Evolutionary conservation across 1,140 invertebrate genomes (phyloP).

Genomic region (Zaprionus taronus): DNA sequence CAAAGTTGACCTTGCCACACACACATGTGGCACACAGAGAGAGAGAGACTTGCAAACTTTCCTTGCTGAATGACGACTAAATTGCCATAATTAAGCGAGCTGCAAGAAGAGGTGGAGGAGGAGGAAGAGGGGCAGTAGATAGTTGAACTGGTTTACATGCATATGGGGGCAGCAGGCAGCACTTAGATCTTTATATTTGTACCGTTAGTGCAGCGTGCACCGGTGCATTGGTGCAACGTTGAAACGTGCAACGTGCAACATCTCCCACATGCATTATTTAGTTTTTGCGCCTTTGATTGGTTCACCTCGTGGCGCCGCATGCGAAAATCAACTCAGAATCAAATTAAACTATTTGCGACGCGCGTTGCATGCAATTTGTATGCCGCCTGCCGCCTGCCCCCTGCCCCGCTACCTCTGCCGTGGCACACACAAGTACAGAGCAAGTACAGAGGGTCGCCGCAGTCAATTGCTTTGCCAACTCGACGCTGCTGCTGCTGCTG

Average conservation of each 20-base stretch:
- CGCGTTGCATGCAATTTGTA: slow-evolving; percentile 24
- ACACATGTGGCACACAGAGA: neutral
- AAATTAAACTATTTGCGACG: slow-evolving; percentile 34
- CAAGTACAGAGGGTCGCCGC: neutral
- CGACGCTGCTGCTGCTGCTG: slow-evolving; percentile 33
- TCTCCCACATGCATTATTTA: slow-evolving; percentile 48
- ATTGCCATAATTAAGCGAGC: neutral
- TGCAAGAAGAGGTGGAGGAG: neutral
- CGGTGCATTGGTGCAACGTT: slow-evolving; percentile 2
- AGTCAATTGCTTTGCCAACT: slow-evolving; percentile 66
- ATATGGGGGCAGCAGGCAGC: neutral
- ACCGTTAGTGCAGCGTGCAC: neutral
- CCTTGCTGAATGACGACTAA: neutral
- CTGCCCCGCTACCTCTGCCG: too few species aligned
- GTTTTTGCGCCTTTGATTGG: slow-evolving; percentile 22
- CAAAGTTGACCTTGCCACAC: slow-evolving; percentile 1
- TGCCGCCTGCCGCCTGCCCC: neutral
- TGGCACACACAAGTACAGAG: neutral
- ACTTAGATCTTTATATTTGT: neutral
- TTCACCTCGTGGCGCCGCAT: slow-evolving; percentile 18
- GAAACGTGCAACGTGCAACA: slow-evolving; percentile 16
- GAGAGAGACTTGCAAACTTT: neutral
- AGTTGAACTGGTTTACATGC: slow-evolving; percentile 1
- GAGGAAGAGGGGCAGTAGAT: neutral
- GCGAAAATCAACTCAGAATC: slow-evolving; percentile 37